Percentiles rank a stretch among this genome's conserved stretches.
phyloP scores from a whole-genome alignment of 1,140 invertebrate genomes.

The Macrotrachela quadricornifera region DNA sequence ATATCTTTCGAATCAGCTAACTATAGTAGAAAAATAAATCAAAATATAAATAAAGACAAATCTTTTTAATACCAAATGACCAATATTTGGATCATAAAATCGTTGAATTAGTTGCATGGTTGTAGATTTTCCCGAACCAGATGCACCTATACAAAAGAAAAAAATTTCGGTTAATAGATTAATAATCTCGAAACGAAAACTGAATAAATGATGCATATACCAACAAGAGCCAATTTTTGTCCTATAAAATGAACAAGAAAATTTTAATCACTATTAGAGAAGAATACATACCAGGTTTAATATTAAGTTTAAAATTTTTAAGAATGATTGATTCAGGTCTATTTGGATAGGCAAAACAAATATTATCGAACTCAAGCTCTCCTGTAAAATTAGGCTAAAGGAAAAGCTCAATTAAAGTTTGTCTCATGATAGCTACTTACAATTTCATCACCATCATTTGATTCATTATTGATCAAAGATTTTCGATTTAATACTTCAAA shows the following conservation, averaged over 20 bases:
- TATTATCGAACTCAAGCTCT: slow-evolving; percentile 20
- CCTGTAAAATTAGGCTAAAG: too few relatives aligned
- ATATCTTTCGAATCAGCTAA: slow-evolving; percentile 40
- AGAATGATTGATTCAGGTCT: slow-evolving; percentile 7
- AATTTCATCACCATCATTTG: background rate
- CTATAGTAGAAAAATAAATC: slow-evolving; percentile 27
- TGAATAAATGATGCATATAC: too few relatives aligned
- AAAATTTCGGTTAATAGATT: too few relatives aligned
- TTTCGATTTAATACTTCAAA: background rate
- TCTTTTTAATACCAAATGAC: slow-evolving; percentile 54
- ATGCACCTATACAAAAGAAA: background rate
- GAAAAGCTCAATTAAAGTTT: too few relatives aligned
- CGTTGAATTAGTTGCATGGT: slow-evolving; percentile 60
- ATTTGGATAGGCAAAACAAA: slow-evolving; percentile 30
- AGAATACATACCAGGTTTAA: too few relatives aligned
- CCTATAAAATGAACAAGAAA: too few relatives aligned
- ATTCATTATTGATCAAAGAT: background rate
- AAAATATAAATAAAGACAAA: slow-evolving; percentile 16
- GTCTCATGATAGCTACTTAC: too few relatives aligned
- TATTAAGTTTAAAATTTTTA: too few relatives aligned
- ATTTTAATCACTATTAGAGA: too few relatives aligned
- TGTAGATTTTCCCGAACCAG: slow-evolving; percentile 52
- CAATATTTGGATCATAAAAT: slow-evolving; percentile 60
- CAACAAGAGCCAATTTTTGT: too few relatives aligned
- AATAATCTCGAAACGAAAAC: too few relatives aligned